Evolutionary conservation across 2,888 invertebrate species (phyloP).

Genomic region (Apamea crenata): DNA sequence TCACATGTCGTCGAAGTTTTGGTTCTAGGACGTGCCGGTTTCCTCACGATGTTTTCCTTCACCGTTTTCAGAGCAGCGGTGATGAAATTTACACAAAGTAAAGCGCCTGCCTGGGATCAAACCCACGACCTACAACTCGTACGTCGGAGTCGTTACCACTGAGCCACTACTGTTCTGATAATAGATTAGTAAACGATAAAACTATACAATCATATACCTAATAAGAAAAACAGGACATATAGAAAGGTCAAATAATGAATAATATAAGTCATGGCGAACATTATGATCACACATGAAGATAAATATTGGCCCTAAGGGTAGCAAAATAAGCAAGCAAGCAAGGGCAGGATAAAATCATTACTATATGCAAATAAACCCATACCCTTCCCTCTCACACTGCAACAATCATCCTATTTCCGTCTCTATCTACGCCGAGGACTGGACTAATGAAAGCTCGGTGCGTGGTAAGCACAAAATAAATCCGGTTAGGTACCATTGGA

Average conservation of each 20-base stretch:
- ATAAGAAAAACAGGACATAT: neutral
- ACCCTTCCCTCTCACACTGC: slow-evolving; percentile 9
- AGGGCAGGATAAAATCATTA: slow-evolving; percentile 35
- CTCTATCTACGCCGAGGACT: slow-evolving; percentile 34
- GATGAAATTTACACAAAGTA: too few species aligned
- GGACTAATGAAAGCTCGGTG: slow-evolving; percentile 69
- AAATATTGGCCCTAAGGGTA: neutral
- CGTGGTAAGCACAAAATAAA: slow-evolving; percentile 78
- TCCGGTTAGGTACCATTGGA: slow-evolving; percentile 73
- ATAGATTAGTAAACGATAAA: neutral
- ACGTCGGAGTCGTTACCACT: too few species aligned
- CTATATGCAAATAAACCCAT: slow-evolving; percentile 47
- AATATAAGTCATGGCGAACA: neutral
- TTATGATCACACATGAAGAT: neutral
- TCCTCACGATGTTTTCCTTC: too few species aligned
- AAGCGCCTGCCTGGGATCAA: too few species aligned
- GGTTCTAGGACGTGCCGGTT: too few species aligned
- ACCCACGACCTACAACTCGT: too few species aligned
- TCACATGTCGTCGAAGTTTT: too few species aligned
- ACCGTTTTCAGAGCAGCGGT: too few species aligned
- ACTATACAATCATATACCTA: neutral
- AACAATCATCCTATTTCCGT: slow-evolving; percentile 32
- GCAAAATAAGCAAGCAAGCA: neutral
- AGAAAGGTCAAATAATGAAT: neutral
- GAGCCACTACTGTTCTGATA: too few species aligned